Base-by-base conservation (phyloP, 2,797 vertebrate species). In the Acrossocheilus wenchowensis region DNA sequence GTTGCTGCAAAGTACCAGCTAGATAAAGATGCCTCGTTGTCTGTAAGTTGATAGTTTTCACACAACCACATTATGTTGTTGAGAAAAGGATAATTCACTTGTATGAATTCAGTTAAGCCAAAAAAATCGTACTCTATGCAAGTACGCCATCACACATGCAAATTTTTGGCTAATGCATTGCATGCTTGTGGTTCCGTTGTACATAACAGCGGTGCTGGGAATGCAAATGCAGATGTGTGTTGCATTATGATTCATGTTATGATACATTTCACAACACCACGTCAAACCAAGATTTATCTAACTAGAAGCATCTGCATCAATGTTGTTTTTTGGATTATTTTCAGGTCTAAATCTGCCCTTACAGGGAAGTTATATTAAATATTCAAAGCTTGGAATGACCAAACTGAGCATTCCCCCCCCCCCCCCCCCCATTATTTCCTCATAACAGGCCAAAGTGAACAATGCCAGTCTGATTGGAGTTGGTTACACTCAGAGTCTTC, bases 401-500 rank as follows among this genome's bases (percentile, higher is more conserved):
- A n/a, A 6, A 41, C 41, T 36, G 11, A 36, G 15, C 26, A 73
- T 39, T 48, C 11, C 6, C 41, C 41, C n/a, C n/a, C 7, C 34
- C 14, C 12, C 26, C 11, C 39, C 39, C 41, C 41, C 43, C 19
- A 15, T 73, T 45, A 74, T 82, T 90, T 89, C 89, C 89, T 88
- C 71, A 86, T 90, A 86, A 82, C 90, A 99, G 98, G 95, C 97
- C 89, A 99, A 99, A 95, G 97, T 99, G 88, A 98, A 97, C 93
- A 99, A 99, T 50, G 95, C 97, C 92, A 98, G 97, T 91, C 93
- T 99, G 66, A 96, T 99, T 86, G 98, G 98, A 93, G 88, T 99
- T 26, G 98, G 98, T 86, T 99, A 98, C 92, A 96, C 97, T 90
- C 97, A 98, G 45, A 93, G 90, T 83, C 97, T 99, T 84, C 95